Evolutionary conservation across 1,140 invertebrate genomes (phyloP).

Genomic region (Zophobas morio): DNA sequence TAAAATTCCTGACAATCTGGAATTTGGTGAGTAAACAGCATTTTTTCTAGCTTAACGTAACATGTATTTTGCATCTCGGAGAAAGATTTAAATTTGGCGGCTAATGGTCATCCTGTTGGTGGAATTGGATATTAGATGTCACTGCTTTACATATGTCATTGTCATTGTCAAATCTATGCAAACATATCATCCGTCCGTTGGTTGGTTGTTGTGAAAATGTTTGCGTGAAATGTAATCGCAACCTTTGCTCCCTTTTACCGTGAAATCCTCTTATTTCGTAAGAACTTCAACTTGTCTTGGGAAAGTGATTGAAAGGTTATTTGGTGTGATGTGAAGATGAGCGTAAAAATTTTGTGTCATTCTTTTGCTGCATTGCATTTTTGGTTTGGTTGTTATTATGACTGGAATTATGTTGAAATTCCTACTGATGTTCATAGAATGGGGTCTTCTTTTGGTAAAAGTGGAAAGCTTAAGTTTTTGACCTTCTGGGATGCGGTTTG

Average conservation of each 20-base stretch:
- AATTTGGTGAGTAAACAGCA: slow-evolving; percentile 44
- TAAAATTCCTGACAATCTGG: slow-evolving; percentile 50
- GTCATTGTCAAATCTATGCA: background rate
- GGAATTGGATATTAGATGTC: too few relatives aligned
- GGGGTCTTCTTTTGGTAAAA: slow-evolving; percentile 65
- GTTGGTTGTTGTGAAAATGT: background rate
- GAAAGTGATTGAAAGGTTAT: slow-evolving; percentile 12
- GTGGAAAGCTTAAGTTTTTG: slow-evolving; percentile 89
- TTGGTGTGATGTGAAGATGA: slow-evolving; percentile 48
- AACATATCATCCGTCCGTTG: slow-evolving; percentile 1
- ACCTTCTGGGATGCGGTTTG: slow-evolving; percentile 90
- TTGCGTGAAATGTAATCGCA: slow-evolving; percentile 1
- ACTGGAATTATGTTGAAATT: slow-evolving; percentile 78
- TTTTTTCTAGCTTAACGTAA: background rate
- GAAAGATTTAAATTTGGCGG: slow-evolving; percentile 3
- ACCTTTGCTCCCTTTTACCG: slow-evolving; percentile 14
- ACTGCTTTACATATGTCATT: background rate
- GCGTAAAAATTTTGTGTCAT: slow-evolving; percentile 73
- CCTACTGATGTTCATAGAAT: slow-evolving; percentile 67
- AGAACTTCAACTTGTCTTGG: background rate
- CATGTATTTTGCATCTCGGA: background rate
- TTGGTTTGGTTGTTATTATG: slow-evolving; percentile 82
- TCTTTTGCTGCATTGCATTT: slow-evolving; percentile 77
- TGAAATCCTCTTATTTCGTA: background rate
- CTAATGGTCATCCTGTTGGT: too few relatives aligned